Evolutionary conservation across 2,797 vertebrate genomes (phyloP).

Genomic region (Pempheris klunzingeri): DNA sequence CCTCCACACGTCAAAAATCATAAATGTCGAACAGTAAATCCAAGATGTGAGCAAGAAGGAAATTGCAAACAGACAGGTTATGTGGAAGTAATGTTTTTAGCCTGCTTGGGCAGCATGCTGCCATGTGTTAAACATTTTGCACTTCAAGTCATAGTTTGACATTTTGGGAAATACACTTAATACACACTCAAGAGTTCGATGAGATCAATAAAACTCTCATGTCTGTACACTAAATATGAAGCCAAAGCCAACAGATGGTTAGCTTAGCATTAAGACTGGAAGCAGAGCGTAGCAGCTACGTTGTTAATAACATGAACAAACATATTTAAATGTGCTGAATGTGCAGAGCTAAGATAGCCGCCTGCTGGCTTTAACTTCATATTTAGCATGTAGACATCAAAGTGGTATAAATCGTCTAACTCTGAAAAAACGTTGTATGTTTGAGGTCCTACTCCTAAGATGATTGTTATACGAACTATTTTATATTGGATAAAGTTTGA

Average conservation of each 20-base stretch:
- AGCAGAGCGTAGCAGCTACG: background rate
- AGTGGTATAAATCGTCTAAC: background rate
- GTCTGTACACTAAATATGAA: background rate
- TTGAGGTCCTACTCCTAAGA: background rate
- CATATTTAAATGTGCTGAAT: background rate
- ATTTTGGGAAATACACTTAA: background rate
- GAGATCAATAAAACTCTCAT: background rate
- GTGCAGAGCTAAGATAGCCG: background rate
- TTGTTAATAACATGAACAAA: too few relatives aligned
- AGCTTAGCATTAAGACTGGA: conserved; percentile 1
- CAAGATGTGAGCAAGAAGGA: conserved; percentile 43
- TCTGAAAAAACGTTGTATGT: background rate
- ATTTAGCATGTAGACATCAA: background rate
- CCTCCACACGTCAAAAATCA: conserved; percentile 56
- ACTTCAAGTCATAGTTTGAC: background rate
- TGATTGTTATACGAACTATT: background rate
- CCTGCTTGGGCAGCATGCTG: conserved; percentile 8
- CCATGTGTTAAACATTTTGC: background rate
- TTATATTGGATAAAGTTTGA: background rate
- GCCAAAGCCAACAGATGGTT: background rate
- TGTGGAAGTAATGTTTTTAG: background rate
- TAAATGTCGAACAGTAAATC: conserved; percentile 52
- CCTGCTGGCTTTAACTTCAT: background rate
- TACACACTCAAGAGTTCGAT: background rate
- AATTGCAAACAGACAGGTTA: conserved; percentile 33